Evolutionary conservation across 2,797 vertebrate species (phyloP).

Genomic region (Setipinna tenuifilis): DNA sequence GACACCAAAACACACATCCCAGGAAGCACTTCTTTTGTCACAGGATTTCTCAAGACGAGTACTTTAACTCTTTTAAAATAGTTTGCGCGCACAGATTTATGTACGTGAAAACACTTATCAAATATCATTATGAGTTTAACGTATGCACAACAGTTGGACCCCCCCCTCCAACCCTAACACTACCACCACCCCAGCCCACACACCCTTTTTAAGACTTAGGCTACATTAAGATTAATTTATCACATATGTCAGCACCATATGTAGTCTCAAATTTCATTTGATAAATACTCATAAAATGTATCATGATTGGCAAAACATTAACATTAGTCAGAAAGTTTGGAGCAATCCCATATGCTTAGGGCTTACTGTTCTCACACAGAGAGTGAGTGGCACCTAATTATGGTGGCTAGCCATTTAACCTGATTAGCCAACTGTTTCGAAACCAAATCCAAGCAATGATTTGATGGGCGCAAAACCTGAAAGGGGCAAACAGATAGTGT

Average conservation of each 20-base stretch:
- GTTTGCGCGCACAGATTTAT: conserved; percentile 19
- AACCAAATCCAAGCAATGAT: conserved; percentile 49
- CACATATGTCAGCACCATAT: neutral
- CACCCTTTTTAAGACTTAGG: neutral
- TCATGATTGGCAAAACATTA: neutral
- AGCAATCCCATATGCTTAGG: neutral
- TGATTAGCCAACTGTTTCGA: conserved; percentile 52
- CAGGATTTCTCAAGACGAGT: neutral
- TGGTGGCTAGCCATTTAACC: conserved; percentile 32
- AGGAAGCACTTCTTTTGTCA: conserved; percentile 14
- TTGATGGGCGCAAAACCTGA: conserved; percentile 32
- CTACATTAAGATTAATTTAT: neutral
- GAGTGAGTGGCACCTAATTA: conserved; percentile 9
- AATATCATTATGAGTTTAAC: conserved; percentile 5
- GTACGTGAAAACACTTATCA: neutral
- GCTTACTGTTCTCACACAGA: neutral
- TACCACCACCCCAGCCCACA: too few relatives aligned
- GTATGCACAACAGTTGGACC: neutral
- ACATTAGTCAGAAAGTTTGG: neutral
- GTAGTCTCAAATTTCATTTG: neutral
- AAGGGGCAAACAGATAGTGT: conserved; percentile 41
- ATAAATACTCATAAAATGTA: neutral
- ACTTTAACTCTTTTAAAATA: neutral
- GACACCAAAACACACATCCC: conserved; percentile 22
- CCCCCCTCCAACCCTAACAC: neutral